phyloP scores from a whole-genome alignment of 2,113 vertebrate species.

The Sceloporus tristichus region DNA sequence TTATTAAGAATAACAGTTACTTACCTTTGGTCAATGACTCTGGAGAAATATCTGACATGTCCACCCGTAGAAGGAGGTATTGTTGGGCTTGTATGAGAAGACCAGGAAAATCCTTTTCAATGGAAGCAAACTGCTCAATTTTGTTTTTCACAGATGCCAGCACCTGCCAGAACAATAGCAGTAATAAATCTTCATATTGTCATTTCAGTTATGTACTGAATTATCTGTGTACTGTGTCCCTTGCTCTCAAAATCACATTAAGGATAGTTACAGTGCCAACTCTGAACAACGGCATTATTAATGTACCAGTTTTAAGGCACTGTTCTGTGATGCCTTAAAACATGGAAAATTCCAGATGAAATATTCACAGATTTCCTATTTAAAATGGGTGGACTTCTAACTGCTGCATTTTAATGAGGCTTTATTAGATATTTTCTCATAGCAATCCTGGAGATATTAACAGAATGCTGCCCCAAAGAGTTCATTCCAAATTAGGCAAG shows the following conservation, averaged over 20 bases:
- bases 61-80: slow-evolving; percentile 90
- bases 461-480: background rate
- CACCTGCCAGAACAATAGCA: slow-evolving; percentile 82
- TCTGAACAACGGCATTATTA: slow-evolving; percentile 33
- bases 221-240: background rate
- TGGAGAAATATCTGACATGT: slow-evolving; percentile 58
- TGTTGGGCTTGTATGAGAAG: slow-evolving; percentile 91
- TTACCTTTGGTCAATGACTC: slow-evolving; percentile 78
- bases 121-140: slow-evolving; percentile 88
- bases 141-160: slow-evolving; percentile 94
- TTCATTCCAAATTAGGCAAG: background rate
- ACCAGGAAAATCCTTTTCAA: slow-evolving; percentile 87
- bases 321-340: background rate
- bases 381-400: background rate
- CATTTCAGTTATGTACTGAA: background rate
- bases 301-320: slow-evolving; percentile 36
- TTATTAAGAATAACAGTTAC: fast-evolving
- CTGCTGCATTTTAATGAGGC: background rate
- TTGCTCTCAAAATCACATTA: slow-evolving; percentile 26
- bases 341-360: background rate
- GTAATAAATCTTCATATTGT: slow-evolving; percentile 30
- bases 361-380: background rate
- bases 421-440: background rate
- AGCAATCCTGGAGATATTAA: background rate
- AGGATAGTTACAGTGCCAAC: background rate